Percentiles rank a stretch among this genome's conserved stretches.
phyloP scores from a whole-genome alignment of 37 sponge, comb jelly and placozoan genomes.

The Agelas oroides region DNA sequence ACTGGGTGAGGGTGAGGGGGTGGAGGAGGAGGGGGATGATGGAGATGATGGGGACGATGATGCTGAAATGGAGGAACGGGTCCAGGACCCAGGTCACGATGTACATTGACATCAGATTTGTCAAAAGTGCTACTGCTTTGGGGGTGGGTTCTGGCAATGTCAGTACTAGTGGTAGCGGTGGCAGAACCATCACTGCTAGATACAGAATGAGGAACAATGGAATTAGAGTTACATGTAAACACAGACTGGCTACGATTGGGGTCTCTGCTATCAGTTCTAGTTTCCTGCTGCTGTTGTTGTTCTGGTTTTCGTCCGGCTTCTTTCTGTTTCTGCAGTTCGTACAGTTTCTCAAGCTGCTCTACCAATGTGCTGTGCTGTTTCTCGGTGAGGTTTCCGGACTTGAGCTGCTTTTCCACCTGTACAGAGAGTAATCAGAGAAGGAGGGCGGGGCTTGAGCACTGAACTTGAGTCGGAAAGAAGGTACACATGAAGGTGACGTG shows the following conservation, averaged over 20 bases:
- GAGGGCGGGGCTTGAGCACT: no score
- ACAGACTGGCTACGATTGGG: neutral
- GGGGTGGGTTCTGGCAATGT: no score
- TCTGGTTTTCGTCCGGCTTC: neutral
- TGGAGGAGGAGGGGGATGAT: neutral
- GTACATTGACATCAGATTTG: neutral
- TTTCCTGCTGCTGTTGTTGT: neutral
- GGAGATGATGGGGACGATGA: neutral
- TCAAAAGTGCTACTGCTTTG: no score
- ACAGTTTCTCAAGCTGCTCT: slow-evolving; percentile 48
- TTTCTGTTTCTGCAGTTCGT: slow-evolving; percentile 43
- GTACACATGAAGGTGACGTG: neutral
- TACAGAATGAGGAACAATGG: neutral
- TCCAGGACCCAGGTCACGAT: neutral
- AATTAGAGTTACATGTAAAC: neutral
- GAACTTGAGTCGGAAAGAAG: neutral
- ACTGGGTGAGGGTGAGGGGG: neutral
- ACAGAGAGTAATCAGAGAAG: neutral
- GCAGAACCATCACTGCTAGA: no score
- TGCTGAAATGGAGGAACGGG: neutral
- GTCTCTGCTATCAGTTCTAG: neutral
- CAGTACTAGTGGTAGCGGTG: no score
- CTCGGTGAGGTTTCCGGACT: slow-evolving; percentile 19
- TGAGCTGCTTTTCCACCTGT: slow-evolving; percentile 38
- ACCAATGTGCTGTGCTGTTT: slow-evolving; percentile 36